Conservation (phyloP, 2,888 invertebrate species). For the Lasioglossum malachurum region DNA sequence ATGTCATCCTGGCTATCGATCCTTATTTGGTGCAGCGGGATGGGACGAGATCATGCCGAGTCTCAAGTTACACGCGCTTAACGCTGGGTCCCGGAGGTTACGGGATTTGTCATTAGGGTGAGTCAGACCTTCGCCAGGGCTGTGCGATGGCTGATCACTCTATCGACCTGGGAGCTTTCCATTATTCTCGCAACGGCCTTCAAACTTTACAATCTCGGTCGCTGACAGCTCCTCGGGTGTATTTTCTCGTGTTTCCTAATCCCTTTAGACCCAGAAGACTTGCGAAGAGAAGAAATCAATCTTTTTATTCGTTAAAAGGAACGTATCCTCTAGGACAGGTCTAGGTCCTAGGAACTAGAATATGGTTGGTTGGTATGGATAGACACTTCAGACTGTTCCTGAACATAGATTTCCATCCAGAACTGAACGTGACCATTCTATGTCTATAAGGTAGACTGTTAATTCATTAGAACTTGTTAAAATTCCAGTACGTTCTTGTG, state of each 20-base stretch:
- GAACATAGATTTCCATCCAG: too few species aligned
- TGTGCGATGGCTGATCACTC: not conserved
- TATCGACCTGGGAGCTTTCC: not conserved
- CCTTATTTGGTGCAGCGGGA: conserved; percentile 49
- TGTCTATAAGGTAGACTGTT: not conserved
- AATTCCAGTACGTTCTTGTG: not conserved
- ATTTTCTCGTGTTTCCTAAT: not conserved
- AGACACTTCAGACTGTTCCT: not conserved
- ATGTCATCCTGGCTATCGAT: conserved; percentile 49
- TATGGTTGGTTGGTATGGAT: not conserved
- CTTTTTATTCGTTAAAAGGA: not conserved
- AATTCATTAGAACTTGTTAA: not conserved
- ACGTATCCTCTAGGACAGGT: too few species aligned
- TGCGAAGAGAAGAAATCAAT: not conserved
- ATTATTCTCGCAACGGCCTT: not conserved
- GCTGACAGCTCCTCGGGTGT: not conserved
- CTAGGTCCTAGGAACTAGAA: not conserved
- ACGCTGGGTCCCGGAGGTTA: conserved; percentile 9
- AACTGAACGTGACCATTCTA: too few species aligned
- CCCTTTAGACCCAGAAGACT: not conserved
- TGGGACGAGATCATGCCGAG: conserved; percentile 36
- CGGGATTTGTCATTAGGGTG: conserved; percentile 15
- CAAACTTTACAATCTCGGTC: not conserved
- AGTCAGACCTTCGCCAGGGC: not conserved
- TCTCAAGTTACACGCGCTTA: conserved; percentile 47